A percentile compares a stretch with the other conserved stretches of the same genome.
These are phyloP conservation scores for Nephrotoma appendiculata DNA, from an alignment of 2,888 invertebrate species.

Conservation along the genomic window DNA sequence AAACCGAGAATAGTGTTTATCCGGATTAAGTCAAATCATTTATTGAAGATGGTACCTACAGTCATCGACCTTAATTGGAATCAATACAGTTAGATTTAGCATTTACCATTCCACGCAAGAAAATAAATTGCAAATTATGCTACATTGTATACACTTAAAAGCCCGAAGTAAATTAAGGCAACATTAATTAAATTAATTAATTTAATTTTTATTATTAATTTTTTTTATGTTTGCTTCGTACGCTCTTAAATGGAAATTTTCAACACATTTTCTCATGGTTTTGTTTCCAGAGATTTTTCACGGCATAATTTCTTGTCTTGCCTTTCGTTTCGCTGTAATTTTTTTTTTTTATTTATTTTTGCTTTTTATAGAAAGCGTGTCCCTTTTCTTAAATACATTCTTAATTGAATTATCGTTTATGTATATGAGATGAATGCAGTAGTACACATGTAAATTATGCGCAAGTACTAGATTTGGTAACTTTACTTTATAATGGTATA, in stretches of 20 bases:
- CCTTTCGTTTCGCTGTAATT: neutral
- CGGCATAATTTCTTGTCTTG: neutral
- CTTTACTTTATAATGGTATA: neutral
- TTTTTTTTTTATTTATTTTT: neutral
- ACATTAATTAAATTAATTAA: neutral
- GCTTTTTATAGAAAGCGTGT: neutral
- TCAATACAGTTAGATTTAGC: too few relatives aligned
- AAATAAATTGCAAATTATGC: too few relatives aligned
- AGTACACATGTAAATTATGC: neutral
- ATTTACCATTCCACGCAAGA: too few relatives aligned
- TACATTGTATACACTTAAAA: neutral
- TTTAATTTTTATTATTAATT: neutral
- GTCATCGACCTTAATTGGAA: too few relatives aligned
- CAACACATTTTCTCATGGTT: neutral
- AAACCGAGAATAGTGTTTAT: too few relatives aligned
- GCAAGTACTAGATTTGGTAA: neutral
- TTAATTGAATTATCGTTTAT: neutral
- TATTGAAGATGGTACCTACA: too few relatives aligned
- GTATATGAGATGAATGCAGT: neutral
- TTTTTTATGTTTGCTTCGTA: neutral
- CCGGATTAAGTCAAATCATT: too few relatives aligned
- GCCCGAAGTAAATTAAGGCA: neutral
- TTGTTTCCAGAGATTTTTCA: neutral
- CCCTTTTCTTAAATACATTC: neutral
- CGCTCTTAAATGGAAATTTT: neutral